phyloP scores from a whole-genome alignment of 2,888 invertebrate genomes.

The Adelphocoris suturalis region DNA sequence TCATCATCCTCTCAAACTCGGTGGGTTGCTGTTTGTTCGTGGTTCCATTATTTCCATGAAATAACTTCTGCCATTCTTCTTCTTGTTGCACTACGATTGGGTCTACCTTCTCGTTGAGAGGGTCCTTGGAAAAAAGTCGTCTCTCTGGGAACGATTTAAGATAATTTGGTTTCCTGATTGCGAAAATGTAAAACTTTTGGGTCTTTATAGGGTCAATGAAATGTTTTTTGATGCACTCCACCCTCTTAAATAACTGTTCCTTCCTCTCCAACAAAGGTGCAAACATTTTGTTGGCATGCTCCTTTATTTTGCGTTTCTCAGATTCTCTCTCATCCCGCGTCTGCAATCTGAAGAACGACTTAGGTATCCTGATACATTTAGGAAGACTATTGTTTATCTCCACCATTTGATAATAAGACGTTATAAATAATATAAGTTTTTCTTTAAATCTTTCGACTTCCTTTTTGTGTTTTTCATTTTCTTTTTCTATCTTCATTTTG shows the following conservation, averaged over 20 bases:
- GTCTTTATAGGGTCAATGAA: slow-evolving; percentile 44
- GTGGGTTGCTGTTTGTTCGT: not conserved
- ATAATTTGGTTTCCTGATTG: slow-evolving; percentile 19
- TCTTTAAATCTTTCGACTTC: not conserved
- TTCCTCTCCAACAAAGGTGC: slow-evolving; percentile 6
- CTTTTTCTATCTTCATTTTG: not conserved
- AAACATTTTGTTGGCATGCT: not conserved
- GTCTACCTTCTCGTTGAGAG: not conserved
- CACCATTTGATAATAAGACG: not conserved
- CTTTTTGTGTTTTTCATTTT: not conserved
- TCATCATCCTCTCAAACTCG: slow-evolving; percentile 54
- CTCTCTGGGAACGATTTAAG: slow-evolving; percentile 57
- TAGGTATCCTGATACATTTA: slow-evolving; percentile 13
- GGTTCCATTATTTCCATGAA: not conserved
- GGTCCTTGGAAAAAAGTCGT: slow-evolving; percentile 29
- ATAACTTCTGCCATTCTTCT: not conserved
- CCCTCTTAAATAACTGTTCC: slow-evolving; percentile 3
- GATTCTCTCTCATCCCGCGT: slow-evolving; percentile 29
- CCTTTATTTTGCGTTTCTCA: not conserved
- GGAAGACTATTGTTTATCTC: slow-evolving; percentile 35
- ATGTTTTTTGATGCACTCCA: not conserved
- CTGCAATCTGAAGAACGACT: slow-evolving; percentile 42
- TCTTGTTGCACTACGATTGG: not conserved
- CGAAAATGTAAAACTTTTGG: slow-evolving; percentile 51
- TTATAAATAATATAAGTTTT: not conserved